Base-by-base conservation (phyloP, 2,888 invertebrate genomes). In the Sesia bembeciformis region DNA sequence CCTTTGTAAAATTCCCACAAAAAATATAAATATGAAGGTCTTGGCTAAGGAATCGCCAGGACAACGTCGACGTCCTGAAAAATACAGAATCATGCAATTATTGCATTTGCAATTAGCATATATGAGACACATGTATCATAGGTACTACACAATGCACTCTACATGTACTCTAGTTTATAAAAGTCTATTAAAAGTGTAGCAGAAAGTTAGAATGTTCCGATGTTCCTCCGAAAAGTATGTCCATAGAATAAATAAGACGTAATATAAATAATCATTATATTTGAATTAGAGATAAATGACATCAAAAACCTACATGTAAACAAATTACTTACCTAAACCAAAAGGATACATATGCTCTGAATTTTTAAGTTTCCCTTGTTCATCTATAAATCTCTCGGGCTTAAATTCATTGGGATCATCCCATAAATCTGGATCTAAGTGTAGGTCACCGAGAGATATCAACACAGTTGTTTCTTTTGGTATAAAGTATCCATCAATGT, bases 21-120 rank as follows among this genome's bases (percentile, higher is more conserved):
- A 91, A 53, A 90, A 90, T 57, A 93, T 77, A 65, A 92, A 93
- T 54, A 92, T 78, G 62, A 91, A 92, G 0, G 92, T 89, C 65
- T 91, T 92, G 0, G 93, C 93, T 51, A 93, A 70, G 2, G 90
- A 80, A 72, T 93, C 93, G 0, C 93, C 93, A 1, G 93, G 83
- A 65, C 93, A 93, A 8, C 92, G 85, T 57, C 93, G 83, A 62
- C 91, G 91, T 57, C 93, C 93, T 93, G 79, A 55, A 82, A 88
- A 69, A 53, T 63, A 60, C 61, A 57, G 52, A 46, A 6, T 56
- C n/a, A 46, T 53, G 2, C 23, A 46, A 23, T 46, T 4, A 46
- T 46, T 46, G 5, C 43, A 6, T 7, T 43, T 52, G 4, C 23
- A 23, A 23, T 23, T 23, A 23, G 23, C 23, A 23, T 23, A 23